These are phyloP conservation scores for Botia almorhae DNA, from an alignment of 2,797 vertebrate species.

Conservation along the genomic window DNA sequence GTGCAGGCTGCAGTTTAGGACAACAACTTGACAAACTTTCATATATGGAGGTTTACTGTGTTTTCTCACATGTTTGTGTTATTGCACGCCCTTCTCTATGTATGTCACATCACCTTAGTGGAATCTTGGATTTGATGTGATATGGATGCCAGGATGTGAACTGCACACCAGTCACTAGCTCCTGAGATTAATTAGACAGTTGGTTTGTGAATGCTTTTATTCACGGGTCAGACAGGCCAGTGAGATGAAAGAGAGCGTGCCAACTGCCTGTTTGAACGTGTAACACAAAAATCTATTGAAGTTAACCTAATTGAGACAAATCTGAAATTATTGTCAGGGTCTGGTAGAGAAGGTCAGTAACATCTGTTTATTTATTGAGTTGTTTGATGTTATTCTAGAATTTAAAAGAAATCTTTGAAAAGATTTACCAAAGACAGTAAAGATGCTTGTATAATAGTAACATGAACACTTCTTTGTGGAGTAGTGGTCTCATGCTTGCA, in stretches of 20 bases:
- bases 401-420: background rate
- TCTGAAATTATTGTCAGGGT: conserved; percentile 23
- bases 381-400: background rate
- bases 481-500: background rate
- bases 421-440: background rate
- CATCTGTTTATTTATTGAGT: background rate
- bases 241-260: conserved; percentile 1
- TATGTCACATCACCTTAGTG: conserved; percentile 23
- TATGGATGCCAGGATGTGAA: background rate
- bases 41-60: conserved; percentile 25
- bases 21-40: conserved; percentile 27
- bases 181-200: conserved; percentile 33
- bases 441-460: background rate
- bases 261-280: conserved; percentile 22
- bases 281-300: conserved; percentile 12
- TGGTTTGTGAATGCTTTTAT: conserved; percentile 30
- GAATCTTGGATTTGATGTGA: conserved; percentile 27
- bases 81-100: conserved; percentile 1
- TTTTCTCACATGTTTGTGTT: background rate
- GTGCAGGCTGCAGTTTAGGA: conserved; percentile 25
- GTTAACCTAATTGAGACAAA: background rate
- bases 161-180: background rate
- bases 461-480: background rate
- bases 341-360: background rate
- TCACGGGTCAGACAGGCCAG: conserved; percentile 20